phyloP scores from a whole-genome alignment of 2,888 invertebrate genomes.

The Ornithoptera alexandrae region DNA sequence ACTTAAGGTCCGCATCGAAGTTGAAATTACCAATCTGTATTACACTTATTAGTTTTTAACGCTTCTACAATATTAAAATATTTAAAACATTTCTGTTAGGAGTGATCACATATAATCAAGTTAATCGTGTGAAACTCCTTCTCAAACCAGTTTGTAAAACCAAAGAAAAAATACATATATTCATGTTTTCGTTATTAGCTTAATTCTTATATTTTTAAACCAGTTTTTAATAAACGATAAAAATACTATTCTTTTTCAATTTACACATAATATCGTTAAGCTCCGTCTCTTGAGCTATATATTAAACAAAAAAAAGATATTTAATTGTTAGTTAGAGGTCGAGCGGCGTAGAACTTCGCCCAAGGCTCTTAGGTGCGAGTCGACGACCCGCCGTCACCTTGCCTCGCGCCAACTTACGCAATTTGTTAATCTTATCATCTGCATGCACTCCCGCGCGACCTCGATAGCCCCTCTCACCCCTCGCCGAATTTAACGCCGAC shows the following conservation, averaged over 20 bases:
- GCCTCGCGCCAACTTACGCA: slow-evolving; percentile 75
- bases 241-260: background rate
- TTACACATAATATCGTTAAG: slow-evolving; percentile 11
- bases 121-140: background rate
- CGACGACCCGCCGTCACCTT: slow-evolving; percentile 78
- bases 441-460: slow-evolving; percentile 70
- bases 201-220: slow-evolving; percentile 2
- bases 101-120: background rate
- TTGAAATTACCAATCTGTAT: background rate
- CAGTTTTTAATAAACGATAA: background rate
- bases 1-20: background rate
- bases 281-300: background rate
- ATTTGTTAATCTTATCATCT: slow-evolving; percentile 77
- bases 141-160: background rate
- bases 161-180: background rate
- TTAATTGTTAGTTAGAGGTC: slow-evolving; percentile 69
- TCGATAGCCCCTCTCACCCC: slow-evolving; percentile 60
- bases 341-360: slow-evolving; percentile 59
- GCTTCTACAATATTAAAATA: background rate
- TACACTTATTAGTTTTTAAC: background rate
- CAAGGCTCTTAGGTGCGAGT: slow-evolving; percentile 70
- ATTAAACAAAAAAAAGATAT: slow-evolving; percentile 37
- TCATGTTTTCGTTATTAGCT: background rate
- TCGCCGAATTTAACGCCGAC: slow-evolving; percentile 63
- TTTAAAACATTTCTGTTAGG: background rate